Evolutionary conservation across 2,797 vertebrate genomes (phyloP), one percentile per base, ranked within the genome.

Genomic region (Tauraco hartlaubi): DNA sequence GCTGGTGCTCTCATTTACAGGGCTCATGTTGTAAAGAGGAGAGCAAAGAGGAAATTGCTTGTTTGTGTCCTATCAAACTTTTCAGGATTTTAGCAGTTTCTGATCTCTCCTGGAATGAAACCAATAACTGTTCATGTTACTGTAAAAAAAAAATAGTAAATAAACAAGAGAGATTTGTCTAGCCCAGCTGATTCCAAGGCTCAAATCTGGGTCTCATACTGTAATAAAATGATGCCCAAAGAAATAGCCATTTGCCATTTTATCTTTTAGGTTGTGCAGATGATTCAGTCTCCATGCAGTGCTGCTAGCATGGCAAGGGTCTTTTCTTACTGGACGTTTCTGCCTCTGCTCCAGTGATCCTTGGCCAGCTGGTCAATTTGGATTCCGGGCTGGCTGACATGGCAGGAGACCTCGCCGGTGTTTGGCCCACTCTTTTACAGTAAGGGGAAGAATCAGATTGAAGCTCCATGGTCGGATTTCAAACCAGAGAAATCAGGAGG

Each of bases 391-490:
- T 78, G 58, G 22, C 62, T 90, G 76, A 35, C 5, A 2, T 19
- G 78, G 58, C 61, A 80, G 85, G 46, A 82, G 33, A 68, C 49
- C 61, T 29, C 48, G 22, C 19, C 62, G 56, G 8, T 26, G 35
- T 61, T 59, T 77, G 87, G 15, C 23, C 68, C 14, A 18, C 20
- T 46, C 28, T 81, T 86, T 54, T 66, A 58, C 54, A 51, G 66
- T 55, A 33, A 84, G 48, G 29, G 46, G 28, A 84, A 39, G 63
- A 79, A 63, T 92, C 48, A 35, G 7, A 11, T 10, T 79, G 84
- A 91, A 84, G 21, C 18, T 69, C 66, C 48, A 59, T 0, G 6
- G 33, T 81, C n/a, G 68, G 51, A 76, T 92, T 95, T 97, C 86
- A 61, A 85, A 79, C 6, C 13, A 82, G 37, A 85, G 41, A 43